phyloP scores from a whole-genome alignment of 1,140 invertebrate genomes.

The Zaprionus davidi region DNA sequence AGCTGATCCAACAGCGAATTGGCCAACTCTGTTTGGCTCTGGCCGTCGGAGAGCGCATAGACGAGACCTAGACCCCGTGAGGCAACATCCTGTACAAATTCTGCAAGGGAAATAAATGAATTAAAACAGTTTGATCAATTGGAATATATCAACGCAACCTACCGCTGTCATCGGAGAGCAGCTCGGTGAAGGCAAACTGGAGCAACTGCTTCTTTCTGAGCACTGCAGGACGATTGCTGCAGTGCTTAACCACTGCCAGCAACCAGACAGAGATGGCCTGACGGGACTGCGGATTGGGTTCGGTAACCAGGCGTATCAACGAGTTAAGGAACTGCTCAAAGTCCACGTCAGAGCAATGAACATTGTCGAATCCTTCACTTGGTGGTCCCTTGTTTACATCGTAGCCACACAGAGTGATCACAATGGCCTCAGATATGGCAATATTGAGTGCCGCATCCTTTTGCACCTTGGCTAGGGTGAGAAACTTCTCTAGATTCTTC shows the following conservation, averaged over 20 bases:
- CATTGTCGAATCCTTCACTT: slow-evolving; percentile 87
- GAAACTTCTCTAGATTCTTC: slow-evolving; percentile 76
- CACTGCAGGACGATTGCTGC: slow-evolving; percentile 88
- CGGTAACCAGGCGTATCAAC: slow-evolving; percentile 88
- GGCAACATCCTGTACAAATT: slow-evolving; percentile 95
- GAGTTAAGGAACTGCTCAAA: slow-evolving; percentile 89
- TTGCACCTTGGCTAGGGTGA: slow-evolving; percentile 69
- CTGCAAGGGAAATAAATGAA: slow-evolving; percentile 77
- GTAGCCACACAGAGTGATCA: slow-evolving; percentile 83
- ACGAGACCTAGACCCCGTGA: slow-evolving; percentile 95
- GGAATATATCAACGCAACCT: slow-evolving; percentile 52
- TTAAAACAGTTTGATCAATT: not conserved
- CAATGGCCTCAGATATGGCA: slow-evolving; percentile 81
- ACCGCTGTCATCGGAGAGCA: slow-evolving; percentile 95
- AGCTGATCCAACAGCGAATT: slow-evolving; percentile 92
- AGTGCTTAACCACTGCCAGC: slow-evolving; percentile 92
- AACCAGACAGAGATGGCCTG: slow-evolving; percentile 91
- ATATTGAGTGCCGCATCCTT: slow-evolving; percentile 83
- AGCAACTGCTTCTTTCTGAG: slow-evolving; percentile 88
- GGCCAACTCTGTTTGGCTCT: slow-evolving; percentile 89
- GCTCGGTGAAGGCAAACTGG: slow-evolving; percentile 94
- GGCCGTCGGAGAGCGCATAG: slow-evolving; percentile 91
- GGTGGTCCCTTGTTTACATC: slow-evolving; percentile 85
- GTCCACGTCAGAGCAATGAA: slow-evolving; percentile 85
- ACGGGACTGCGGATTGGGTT: slow-evolving; percentile 93